Percentiles rank a stretch among this genome's conserved stretches.
These are phyloP conservation scores for Meleagris gallopavo DNA, from an alignment of 2,113 vertebrate genomes.

Conservation along the genomic window DNA sequence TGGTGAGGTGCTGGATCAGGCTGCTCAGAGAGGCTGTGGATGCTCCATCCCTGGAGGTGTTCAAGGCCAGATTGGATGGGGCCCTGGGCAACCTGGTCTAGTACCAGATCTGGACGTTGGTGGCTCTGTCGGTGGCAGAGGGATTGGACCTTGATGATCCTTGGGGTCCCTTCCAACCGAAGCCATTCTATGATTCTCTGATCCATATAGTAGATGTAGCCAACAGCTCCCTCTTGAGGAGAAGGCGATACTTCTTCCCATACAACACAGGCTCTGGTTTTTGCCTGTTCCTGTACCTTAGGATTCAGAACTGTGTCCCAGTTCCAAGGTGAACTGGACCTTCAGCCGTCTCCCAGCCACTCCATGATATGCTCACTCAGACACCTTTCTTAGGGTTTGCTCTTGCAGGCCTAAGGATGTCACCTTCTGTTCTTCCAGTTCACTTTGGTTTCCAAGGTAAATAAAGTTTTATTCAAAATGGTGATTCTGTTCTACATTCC, in stretches of 20 bases:
- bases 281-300: neutral
- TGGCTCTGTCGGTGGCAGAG: too few species aligned
- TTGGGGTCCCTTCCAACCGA: too few species aligned
- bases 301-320: neutral
- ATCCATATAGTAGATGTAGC: neutral
- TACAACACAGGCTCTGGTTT: neutral
- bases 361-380: neutral
- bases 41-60: too few species aligned
- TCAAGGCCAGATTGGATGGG: too few species aligned
- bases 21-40: too few species aligned
- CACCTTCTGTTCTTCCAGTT: neutral
- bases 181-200: too few species aligned
- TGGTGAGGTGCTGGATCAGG: too few species aligned
- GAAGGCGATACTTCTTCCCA: neutral
- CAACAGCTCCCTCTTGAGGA: neutral
- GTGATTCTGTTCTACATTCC: neutral
- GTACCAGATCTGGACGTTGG: too few species aligned
- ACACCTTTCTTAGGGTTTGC: neutral
- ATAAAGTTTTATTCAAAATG: neutral
- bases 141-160: too few species aligned
- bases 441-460: neutral
- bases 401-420: neutral
- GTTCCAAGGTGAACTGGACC: neutral
- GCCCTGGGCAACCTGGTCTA: too few species aligned
- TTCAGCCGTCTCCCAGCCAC: neutral